phyloP scores from a whole-genome alignment of 2,113 vertebrate species.

The Brachypodius melanocephalos region DNA sequence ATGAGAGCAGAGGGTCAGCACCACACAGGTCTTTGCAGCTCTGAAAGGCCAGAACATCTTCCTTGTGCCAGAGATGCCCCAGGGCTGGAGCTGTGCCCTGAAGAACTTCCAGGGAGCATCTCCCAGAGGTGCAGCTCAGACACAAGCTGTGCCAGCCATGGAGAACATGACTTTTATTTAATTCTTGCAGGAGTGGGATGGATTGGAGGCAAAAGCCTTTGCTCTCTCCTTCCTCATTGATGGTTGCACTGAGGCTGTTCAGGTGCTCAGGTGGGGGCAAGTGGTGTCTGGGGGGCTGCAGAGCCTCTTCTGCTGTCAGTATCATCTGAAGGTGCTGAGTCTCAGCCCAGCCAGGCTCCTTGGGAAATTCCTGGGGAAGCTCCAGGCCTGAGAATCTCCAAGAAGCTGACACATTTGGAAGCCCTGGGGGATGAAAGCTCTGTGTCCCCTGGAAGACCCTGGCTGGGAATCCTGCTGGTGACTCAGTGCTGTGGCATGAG shows the following conservation, averaged over 20 bases:
- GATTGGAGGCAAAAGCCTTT: neutral
- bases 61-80: neutral
- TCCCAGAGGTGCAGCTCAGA: neutral
- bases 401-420: neutral
- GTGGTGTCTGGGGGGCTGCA: neutral
- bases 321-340: neutral
- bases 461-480: neutral
- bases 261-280: neutral
- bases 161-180: neutral
- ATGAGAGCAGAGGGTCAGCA: neutral
- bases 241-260: accelerated
- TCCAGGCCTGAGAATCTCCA: neutral
- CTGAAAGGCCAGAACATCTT: neutral
- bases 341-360: neutral
- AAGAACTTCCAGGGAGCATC: neutral
- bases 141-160: neutral
- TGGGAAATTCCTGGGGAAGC: neutral
- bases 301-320: neutral
- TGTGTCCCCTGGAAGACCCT: neutral
- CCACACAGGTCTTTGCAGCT: neutral
- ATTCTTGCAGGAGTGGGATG: neutral
- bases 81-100: neutral
- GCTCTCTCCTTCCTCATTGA: neutral
- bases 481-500: neutral
- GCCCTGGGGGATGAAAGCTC: neutral